Percentiles rank a stretch among this genome's conserved stretches.
These are phyloP conservation scores for Minunthozetes semirufus DNA, from an alignment of 2,888 invertebrate genomes.

Conservation along the genomic window DNA sequence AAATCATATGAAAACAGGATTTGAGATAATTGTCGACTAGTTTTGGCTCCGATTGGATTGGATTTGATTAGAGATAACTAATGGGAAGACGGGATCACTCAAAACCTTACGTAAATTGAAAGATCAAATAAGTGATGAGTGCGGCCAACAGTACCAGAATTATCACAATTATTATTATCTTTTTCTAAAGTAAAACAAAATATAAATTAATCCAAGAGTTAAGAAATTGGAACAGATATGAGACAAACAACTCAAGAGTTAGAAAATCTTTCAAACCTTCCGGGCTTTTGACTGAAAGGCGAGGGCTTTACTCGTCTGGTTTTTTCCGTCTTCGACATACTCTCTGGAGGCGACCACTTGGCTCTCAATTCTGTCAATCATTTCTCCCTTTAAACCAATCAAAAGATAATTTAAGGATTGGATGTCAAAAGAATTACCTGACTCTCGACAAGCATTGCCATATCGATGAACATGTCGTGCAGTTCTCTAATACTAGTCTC, in stretches of 20 bases:
- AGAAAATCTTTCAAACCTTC: slow-evolving; percentile 33
- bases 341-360: slow-evolving; percentile 56
- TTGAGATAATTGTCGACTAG: neutral
- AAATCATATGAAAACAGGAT: neutral
- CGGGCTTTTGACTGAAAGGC: slow-evolving; percentile 55
- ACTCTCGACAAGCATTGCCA: slow-evolving; percentile 99
- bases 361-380: slow-evolving; percentile 56
- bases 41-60: neutral
- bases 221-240: too few relatives aligned
- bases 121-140: slow-evolving; percentile 8
- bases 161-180: neutral
- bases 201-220: neutral
- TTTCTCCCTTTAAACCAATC: slow-evolving; percentile 52
- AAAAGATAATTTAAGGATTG: neutral
- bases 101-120: neutral
- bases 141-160: slow-evolving; percentile 1
- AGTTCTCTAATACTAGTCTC: slow-evolving; percentile 98
- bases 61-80: neutral
- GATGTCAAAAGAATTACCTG: slow-evolving; percentile 47
- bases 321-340: slow-evolving; percentile 54
- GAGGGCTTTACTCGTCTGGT: slow-evolving; percentile 55
- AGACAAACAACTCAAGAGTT: neutral
- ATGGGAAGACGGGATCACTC: neutral
- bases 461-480: slow-evolving; percentile 99
- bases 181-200: neutral